Percentiles rank a stretch among this genome's conserved stretches.
These are phyloP conservation scores for Mamestra configurata DNA, from an alignment of 1,140 invertebrate species.

Conservation along the genomic window DNA sequence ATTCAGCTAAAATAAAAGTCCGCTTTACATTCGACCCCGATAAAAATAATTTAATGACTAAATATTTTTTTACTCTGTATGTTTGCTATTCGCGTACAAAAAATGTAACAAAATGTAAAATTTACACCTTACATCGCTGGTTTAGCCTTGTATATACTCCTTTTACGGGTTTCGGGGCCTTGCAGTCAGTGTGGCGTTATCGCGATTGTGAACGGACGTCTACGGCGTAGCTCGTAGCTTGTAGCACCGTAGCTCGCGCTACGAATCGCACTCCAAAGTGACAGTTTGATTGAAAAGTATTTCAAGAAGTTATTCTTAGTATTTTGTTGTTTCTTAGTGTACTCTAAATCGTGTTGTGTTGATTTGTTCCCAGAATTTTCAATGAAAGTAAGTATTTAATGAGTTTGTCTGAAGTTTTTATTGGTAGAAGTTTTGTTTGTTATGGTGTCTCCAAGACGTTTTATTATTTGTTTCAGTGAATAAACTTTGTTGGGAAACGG, in stretches of 20 bases:
- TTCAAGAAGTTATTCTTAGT: not conserved
- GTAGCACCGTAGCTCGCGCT: constrained; percentile 55
- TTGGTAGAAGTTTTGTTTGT: constrained; percentile 32
- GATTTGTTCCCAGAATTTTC: constrained; percentile 17
- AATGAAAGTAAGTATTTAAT: constrained; percentile 44
- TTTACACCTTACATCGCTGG: constrained; percentile 46
- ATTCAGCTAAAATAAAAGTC: constrained; percentile 34
- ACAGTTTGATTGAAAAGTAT: constrained; percentile 22
- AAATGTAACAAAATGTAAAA: constrained; percentile 51
- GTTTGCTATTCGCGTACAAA: constrained; percentile 30
- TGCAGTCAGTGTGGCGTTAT: constrained; percentile 68
- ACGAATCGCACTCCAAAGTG: constrained; percentile 34
- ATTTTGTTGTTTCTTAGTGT: constrained; percentile 24
- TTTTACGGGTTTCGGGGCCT: constrained; percentile 12
- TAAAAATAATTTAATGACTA: constrained; percentile 50
- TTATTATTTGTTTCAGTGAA: constrained; percentile 10
- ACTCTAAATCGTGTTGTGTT: constrained; percentile 34
- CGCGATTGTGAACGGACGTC: constrained; percentile 65
- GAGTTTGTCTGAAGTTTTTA: constrained; percentile 35
- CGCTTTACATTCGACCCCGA: constrained; percentile 40
- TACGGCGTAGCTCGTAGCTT: constrained; percentile 65
- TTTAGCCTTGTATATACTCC: constrained; percentile 43
- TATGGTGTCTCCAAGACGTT: constrained; percentile 16
- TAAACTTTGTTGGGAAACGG: not conserved
- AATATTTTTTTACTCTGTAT: constrained; percentile 33